Base-by-base conservation (phyloP, 2,888 invertebrate species). In the Leptopterna dolabrata region DNA sequence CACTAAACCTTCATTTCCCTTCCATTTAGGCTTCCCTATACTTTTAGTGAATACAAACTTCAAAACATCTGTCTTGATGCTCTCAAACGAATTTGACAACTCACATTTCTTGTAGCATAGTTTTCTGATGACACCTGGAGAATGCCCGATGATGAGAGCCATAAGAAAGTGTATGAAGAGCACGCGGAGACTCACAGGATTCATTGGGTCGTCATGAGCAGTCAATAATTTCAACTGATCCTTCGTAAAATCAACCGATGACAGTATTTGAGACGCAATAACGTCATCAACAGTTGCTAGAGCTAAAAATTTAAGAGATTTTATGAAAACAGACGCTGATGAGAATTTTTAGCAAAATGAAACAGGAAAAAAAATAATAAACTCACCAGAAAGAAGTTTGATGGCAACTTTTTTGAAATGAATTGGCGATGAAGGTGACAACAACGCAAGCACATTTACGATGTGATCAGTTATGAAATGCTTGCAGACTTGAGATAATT, bases 141-240 rank as follows among this genome's bases (percentile, higher is more conserved):
- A 73, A 24, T 88, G 88, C 30, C 87, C 88, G 9, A 89, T 87
- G 19, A 88, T 76, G 30, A 88, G 88, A 24, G 88, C 78, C 87
- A 89, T 82, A 27, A 88, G 81, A 29, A 89, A 89, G 30, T 87
- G 87, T 51, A 89, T 88, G 47, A 88, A 89, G 24, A 83, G 41
- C 13, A 87, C 86, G 29, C 89, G 87, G n/a, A 88, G 76, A 16
- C 85, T 88, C 14, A 78, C 41, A 6, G 86, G 71, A 19, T 89
- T 84, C 7, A 70, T 36, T 4, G 89, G 89, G 29, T 88, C 87
- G 13, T 70, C 70, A 51, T 88, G 88, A 19, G 30, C 47, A 9
- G 87, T 51, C 24, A 89, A 71, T 19, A 70, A 45, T 30, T 87
- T 76, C 47, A 88, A 29, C 30, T 85, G 87, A 29, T 88, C 87